Conservation (phyloP, 1,140 invertebrate genomes). For the Lordiphosa collinella region DNA sequence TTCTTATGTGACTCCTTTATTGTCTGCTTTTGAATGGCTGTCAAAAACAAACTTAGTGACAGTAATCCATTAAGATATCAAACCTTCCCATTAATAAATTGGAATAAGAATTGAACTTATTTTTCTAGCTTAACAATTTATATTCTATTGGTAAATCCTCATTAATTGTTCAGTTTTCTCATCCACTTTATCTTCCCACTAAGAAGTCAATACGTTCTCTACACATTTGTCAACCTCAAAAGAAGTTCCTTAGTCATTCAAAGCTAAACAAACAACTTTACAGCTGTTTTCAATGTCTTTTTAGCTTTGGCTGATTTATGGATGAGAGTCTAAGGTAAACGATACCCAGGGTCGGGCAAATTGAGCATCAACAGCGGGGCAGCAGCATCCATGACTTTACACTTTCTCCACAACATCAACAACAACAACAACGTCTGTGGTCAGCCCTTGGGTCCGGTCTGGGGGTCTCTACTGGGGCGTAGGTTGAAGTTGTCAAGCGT, state of each 20-base stretch:
- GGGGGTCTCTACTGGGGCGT: conserved; percentile 21
- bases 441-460: conserved; percentile 32
- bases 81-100: neutral
- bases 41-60: too few species aligned
- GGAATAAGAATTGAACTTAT: conserved; percentile 9
- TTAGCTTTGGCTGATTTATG: conserved; percentile 48
- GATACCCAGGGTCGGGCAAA: conserved; percentile 31
- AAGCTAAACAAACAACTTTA: conserved; percentile 54
- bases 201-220: conserved; percentile 4
- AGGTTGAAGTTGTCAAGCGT: conserved; percentile 13
- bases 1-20: too few species aligned
- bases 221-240: neutral
- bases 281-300: conserved; percentile 43
- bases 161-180: conserved; percentile 11
- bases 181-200: conserved; percentile 19
- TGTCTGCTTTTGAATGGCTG: too few species aligned
- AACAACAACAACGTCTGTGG: conserved; percentile 54
- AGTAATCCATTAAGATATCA: too few species aligned
- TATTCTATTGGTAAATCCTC: too few species aligned
- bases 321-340: conserved; percentile 34
- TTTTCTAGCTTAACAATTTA: too few species aligned
- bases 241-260: conserved; percentile 33
- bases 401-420: conserved; percentile 48
- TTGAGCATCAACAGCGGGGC: conserved; percentile 27
- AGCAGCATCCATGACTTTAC: conserved; percentile 57